Evolutionary conservation across 2,113 vertebrate species (phyloP), one percentile per base, ranked within the genome.

Genomic region (Otus sunia): DNA sequence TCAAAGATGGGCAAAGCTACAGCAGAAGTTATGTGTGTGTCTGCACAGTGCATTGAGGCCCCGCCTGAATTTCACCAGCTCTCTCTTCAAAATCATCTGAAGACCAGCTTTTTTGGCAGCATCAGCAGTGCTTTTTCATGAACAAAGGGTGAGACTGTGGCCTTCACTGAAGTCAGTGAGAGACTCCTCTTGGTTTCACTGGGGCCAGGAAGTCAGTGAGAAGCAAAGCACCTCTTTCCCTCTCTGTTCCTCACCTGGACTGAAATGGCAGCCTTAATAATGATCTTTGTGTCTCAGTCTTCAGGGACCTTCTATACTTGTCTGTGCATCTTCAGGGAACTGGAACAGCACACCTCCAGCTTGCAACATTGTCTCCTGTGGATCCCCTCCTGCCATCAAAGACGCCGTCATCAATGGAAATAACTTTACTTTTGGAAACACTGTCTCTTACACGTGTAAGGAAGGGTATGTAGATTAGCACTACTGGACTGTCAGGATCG

Each of bases 381-480:
- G 98, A 25, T 94, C 98, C 29, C 99, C 99, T 6, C 99, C 99
- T 2, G 17, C 96, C 56, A 98, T 99, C 94, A 98, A 94, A 94
- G 99, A 99, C 12, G 99, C 99, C 0, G 71, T 97, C 80, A 93
- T 97, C 56, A 95, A 53, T 1, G 99, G 99, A 59, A 97, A 96
- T 78, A 99, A 98, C 97, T 99, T 98, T 66, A 99, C 99, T 59
- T 98, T 99, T 94, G 99, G 99, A 83, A 98, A 95, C 97, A 98
- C 79, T 0, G 98, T 99, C 96, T 98, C 98, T 96, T 99, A 99
- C 86, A 97, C 85, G 32, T 99, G 99, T 98, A 99, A 99, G 97
- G 98, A 99, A 98, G 99, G 99, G 99, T 99, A 98, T 97, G 98
- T 98, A 85, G 26, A 56, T 63, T 66, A 82, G 60, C 25, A 22